Evolutionary conservation across 2,888 invertebrate species (phyloP).

Genomic region (Metopia argyrocephala): DNA sequence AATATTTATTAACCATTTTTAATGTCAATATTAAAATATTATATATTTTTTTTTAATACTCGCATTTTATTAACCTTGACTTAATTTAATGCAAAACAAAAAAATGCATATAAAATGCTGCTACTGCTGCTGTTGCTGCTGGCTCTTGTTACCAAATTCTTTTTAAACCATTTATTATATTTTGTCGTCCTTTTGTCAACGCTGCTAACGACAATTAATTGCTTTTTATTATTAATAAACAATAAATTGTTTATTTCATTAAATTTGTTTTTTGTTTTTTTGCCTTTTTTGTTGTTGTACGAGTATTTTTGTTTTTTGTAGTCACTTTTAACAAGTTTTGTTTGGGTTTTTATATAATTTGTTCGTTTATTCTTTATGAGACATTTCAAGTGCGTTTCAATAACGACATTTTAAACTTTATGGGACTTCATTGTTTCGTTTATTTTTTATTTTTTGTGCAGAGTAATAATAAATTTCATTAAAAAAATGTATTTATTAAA

Average conservation of each 20-base stretch:
- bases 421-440: conserved; percentile 17
- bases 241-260: conserved; percentile 16
- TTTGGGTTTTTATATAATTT: neutral
- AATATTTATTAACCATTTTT: neutral
- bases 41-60: neutral
- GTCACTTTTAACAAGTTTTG: too few species aligned
- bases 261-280: conserved; percentile 10
- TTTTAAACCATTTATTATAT: neutral
- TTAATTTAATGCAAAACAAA: conserved; percentile 7
- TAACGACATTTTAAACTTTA: conserved; percentile 24
- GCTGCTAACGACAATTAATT: conserved; percentile 42
- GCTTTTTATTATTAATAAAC: conserved; percentile 27
- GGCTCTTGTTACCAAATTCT: conserved; percentile 14
- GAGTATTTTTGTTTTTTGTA: neutral
- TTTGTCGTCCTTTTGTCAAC: neutral
- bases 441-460: neutral
- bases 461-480: neutral
- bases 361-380: conserved; percentile 22
- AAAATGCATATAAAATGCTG: neutral
- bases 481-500: conserved; percentile 15
- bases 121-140: neutral
- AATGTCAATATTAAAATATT: neutral
- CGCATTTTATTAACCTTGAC: conserved; percentile 6
- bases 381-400: conserved; percentile 50
- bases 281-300: neutral